Conservation (phyloP, 2,113 vertebrate species). For the Clarias gariepinus region DNA sequence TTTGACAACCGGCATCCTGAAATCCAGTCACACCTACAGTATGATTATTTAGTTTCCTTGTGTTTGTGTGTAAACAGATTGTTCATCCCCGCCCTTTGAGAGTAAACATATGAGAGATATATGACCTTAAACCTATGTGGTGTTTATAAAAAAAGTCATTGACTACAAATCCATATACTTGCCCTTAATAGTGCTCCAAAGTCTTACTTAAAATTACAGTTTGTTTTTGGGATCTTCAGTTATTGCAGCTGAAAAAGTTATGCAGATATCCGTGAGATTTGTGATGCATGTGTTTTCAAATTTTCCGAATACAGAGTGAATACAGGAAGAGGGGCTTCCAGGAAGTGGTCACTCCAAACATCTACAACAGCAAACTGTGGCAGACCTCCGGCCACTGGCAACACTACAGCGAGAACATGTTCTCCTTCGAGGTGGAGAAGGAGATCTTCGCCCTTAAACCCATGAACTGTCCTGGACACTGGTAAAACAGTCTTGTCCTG, state of each 20-base stretch:
- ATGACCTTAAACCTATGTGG: neutral
- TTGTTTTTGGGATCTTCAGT: neutral
- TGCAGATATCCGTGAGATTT: neutral
- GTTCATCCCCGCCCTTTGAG: neutral
- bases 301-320: conserved; percentile 76
- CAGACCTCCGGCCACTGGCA: conserved; percentile 97
- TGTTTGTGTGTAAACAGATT: neutral
- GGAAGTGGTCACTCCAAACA: conserved; percentile 94
- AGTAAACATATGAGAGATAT: neutral
- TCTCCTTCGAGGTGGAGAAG: conserved; percentile 96
- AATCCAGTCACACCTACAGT: neutral
- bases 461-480: conserved; percentile 99
- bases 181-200: neutral
- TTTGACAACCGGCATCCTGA: neutral
- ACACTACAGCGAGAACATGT: conserved; percentile 99
- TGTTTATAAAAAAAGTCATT: neutral
- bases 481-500: conserved; percentile 69
- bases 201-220: neutral
- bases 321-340: conserved; percentile 93
- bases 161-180: neutral
- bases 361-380: conserved; percentile 97
- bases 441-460: conserved; percentile 94
- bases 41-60: neutral
- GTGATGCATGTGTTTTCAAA: neutral
- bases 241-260: neutral